These are phyloP conservation scores for Sepiola atlantica DNA, from an alignment of 2,888 invertebrate species.

Conservation along the genomic window DNA sequence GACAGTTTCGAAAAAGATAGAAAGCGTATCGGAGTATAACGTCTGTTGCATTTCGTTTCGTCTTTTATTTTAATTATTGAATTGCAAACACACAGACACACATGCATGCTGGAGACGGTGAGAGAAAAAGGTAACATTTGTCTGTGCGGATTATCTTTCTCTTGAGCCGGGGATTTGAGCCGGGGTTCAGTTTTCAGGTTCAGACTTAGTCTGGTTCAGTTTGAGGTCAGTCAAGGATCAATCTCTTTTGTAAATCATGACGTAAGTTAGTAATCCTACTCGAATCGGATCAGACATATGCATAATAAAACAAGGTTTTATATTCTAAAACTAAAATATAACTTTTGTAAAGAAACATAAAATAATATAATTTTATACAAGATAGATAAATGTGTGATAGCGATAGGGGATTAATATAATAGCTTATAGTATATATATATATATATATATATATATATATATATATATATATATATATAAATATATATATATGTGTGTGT, in stretches of 20 bases:
- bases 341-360: not conserved
- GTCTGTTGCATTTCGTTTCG: too few species aligned
- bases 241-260: not conserved
- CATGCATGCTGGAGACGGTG: not conserved
- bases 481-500: too few species aligned
- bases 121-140: too few species aligned
- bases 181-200: not conserved
- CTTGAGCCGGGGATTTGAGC: not conserved
- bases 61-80: too few species aligned
- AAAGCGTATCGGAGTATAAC: too few species aligned
- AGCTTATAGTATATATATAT: not conserved
- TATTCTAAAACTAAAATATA: not conserved
- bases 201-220: not conserved
- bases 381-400: not conserved
- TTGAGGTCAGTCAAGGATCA: not conserved
- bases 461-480: too few species aligned
- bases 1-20: too few species aligned
- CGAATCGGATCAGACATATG: not conserved
- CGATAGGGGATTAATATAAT: too few species aligned
- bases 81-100: not conserved
- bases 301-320: not conserved
- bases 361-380: not conserved
- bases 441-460: not conserved
- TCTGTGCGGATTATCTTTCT: not conserved
- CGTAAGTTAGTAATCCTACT: not conserved